Evolutionary conservation across 2,113 vertebrate species (phyloP).

Genomic region (Elephas maximus): DNA sequence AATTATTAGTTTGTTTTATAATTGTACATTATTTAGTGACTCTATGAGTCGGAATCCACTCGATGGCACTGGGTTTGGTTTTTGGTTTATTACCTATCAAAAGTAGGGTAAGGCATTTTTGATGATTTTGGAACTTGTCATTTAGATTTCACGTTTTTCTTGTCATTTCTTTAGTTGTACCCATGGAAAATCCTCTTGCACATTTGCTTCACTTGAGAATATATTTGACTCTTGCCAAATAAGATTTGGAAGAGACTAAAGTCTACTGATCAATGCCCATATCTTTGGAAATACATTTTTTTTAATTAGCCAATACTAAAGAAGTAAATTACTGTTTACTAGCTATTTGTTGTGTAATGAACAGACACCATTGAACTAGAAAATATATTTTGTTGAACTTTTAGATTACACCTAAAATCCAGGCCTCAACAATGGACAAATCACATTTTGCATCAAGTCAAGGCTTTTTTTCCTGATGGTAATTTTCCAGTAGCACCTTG

Average conservation of each 20-base stretch:
- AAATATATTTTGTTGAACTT: background rate
- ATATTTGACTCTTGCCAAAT: conserved; percentile 10
- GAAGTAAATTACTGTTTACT: background rate
- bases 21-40: background rate
- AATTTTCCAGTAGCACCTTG: background rate
- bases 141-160: background rate
- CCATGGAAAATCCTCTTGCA: background rate
- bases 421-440: background rate
- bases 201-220: conserved; percentile 1
- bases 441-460: background rate
- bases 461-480: background rate
- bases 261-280: background rate
- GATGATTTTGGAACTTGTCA: background rate
- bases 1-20: background rate
- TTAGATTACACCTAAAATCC: background rate
- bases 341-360: background rate
- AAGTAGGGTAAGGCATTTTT: background rate
- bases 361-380: background rate
- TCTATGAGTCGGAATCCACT: too few species aligned
- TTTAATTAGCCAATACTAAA: background rate
- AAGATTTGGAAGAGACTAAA: conserved; percentile 35
- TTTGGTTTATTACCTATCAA: background rate
- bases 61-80: too few species aligned
- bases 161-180: background rate
- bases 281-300: background rate